phyloP scores from a whole-genome alignment of 1,140 invertebrate species.

The Cherax quadricarinatus region DNA sequence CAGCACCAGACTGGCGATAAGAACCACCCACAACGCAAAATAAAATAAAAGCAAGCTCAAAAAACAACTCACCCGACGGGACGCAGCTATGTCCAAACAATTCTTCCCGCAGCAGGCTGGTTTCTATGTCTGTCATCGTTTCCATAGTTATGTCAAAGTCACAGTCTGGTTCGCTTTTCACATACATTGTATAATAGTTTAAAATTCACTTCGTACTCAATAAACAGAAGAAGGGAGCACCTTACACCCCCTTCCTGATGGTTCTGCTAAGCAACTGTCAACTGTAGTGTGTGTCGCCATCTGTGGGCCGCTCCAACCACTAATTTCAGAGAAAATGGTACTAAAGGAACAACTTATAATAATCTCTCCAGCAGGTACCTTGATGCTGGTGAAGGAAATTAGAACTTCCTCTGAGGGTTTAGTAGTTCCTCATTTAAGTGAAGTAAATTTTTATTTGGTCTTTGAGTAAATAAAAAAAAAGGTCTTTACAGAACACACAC shows the following conservation, averaged over 20 bases:
- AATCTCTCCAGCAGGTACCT: too few species aligned
- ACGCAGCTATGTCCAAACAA: conserved; percentile 47
- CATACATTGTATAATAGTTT: conserved; percentile 32
- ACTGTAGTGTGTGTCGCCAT: conserved; percentile 18
- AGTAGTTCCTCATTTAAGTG: too few species aligned
- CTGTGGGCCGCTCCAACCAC: neutral
- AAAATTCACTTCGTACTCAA: neutral
- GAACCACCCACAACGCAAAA: neutral
- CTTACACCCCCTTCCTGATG: neutral
- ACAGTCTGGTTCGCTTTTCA: conserved; percentile 56
- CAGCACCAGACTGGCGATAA: neutral
- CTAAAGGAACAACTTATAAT: neutral
- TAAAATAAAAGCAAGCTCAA: neutral
- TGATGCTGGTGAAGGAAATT: too few species aligned
- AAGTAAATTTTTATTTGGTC: too few species aligned
- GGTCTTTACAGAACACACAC: too few species aligned
- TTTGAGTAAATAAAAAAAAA: too few species aligned
- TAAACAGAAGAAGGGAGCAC: neutral
- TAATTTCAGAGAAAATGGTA: neutral
- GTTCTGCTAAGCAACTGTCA: conserved; percentile 45
- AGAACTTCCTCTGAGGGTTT: too few species aligned
- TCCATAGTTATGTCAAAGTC: conserved; percentile 61
- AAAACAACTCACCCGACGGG: conserved; percentile 42
- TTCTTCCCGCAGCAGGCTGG: conserved; percentile 39
- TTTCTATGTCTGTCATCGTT: conserved; percentile 56